phyloP scores from a whole-genome alignment of 2,113 vertebrate species.

The Dipodomys spectabilis region DNA sequence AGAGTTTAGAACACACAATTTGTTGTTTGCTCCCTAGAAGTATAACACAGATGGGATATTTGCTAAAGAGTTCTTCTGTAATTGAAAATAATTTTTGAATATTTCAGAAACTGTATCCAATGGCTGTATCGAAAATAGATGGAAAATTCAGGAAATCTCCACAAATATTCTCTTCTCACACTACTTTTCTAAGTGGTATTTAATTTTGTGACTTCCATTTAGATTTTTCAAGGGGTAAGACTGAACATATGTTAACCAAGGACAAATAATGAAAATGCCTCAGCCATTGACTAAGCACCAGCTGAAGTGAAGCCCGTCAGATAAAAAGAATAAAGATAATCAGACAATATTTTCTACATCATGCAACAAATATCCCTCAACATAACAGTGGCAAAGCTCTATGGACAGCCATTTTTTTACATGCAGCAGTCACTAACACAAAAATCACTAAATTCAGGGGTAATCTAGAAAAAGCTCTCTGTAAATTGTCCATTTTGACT shows the following conservation, averaged over 20 bases:
- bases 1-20: background rate
- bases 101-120: background rate
- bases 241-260: slow-evolving; percentile 28
- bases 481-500: slow-evolving; percentile 43
- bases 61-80: slow-evolving; percentile 12
- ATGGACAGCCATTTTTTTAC: slow-evolving; percentile 19
- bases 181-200: slow-evolving; percentile 59
- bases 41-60: background rate
- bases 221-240: slow-evolving; percentile 5
- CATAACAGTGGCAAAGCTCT: slow-evolving; percentile 6
- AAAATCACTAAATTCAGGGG: slow-evolving; percentile 11
- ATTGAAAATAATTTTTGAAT: slow-evolving; percentile 22
- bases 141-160: background rate
- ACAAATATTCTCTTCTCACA: slow-evolving; percentile 31
- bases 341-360: slow-evolving; percentile 31
- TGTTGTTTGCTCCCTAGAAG: background rate
- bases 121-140: background rate
- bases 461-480: slow-evolving; percentile 55
- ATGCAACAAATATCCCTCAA: slow-evolving; percentile 46
- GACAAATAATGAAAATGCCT: slow-evolving; percentile 64
- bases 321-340: slow-evolving; percentile 66
- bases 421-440: background rate
- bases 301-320: slow-evolving; percentile 46
- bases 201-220: slow-evolving; percentile 56
- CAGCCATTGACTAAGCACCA: slow-evolving; percentile 51